These are phyloP conservation scores for Ormia ochracea DNA, from an alignment of 2,888 invertebrate species.

Conservation along the genomic window DNA sequence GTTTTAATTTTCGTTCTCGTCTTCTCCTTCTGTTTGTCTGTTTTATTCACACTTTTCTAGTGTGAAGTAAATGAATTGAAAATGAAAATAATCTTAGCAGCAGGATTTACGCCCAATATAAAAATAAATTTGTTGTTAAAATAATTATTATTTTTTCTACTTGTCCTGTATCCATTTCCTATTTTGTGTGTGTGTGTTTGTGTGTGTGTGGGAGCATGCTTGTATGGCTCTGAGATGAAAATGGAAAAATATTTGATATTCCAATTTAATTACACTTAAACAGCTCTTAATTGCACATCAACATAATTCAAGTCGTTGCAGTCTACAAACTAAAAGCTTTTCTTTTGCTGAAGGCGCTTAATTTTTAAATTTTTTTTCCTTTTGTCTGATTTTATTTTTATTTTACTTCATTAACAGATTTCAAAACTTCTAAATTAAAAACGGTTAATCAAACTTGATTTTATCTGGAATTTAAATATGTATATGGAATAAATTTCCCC, in stretches of 20 bases:
- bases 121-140: slow-evolving; percentile 22
- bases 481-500: too few relatives aligned
- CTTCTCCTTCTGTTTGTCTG: neutral
- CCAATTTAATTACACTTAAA: slow-evolving; percentile 25
- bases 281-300: slow-evolving; percentile 5
- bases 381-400: too few relatives aligned
- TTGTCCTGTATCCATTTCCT: neutral
- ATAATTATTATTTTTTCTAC: slow-evolving; percentile 28
- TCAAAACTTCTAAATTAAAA: too few relatives aligned
- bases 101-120: neutral
- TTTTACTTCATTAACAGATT: too few relatives aligned
- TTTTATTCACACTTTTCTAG: slow-evolving; percentile 4
- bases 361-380: neutral
- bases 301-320: slow-evolving; percentile 10
- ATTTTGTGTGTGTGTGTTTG: neutral
- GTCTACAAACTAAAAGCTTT: neutral
- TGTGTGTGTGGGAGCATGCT: neutral
- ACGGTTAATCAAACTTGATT: too few relatives aligned
- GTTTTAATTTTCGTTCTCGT: neutral
- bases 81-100: neutral
- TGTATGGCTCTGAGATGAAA: neutral
- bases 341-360: neutral
- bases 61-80: slow-evolving; percentile 28
- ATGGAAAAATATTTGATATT: neutral
- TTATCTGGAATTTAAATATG: too few relatives aligned